A percentile compares a stretch with the other conserved stretches of the same genome.
These are phyloP conservation scores for Caenorhabditis sulstoni DNA, from an alignment of 2,888 invertebrate species.

Conservation along the genomic window DNA sequence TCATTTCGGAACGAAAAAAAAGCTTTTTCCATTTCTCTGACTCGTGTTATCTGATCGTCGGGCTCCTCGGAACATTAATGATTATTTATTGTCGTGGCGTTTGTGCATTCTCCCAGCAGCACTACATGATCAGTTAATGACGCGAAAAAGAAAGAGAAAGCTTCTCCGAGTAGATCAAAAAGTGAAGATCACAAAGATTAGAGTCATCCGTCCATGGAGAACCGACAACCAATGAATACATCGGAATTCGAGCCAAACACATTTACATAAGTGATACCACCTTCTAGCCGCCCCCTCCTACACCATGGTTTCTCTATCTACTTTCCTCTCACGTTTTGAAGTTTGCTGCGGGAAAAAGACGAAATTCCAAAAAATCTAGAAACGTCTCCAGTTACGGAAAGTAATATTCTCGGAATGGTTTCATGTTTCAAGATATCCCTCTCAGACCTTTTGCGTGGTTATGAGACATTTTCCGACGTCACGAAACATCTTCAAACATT, in stretches of 20 bases:
- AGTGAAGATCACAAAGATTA: not conserved
- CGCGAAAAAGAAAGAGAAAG: constrained; percentile 15
- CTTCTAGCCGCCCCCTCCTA: constrained; percentile 11
- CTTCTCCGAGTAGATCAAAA: not conserved
- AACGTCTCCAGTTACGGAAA: constrained; percentile 60
- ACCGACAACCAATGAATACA: not conserved
- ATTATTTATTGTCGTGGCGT: constrained; percentile 53
- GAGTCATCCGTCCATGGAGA: not conserved
- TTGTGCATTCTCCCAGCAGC: constrained; percentile 42
- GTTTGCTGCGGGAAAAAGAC: constrained; percentile 39
- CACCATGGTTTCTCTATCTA: no score
- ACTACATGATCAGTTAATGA: constrained; percentile 58
- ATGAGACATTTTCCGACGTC: constrained; percentile 55
- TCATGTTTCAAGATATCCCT: constrained; percentile 59
- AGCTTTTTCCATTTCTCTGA: constrained; percentile 16
- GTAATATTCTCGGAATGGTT: constrained; percentile 58
- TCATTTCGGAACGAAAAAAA: constrained; percentile 32
- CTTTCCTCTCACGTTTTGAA: constrained; percentile 49
- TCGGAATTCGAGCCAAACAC: not conserved
- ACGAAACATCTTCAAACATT: constrained; percentile 23
- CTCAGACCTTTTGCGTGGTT: constrained; percentile 45
- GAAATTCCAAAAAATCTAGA: constrained; percentile 54
- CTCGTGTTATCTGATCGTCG: constrained; percentile 57
- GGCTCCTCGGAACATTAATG: constrained; percentile 53
- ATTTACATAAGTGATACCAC: constrained; percentile 46